Evolutionary conservation across 2,797 vertebrate genomes (phyloP).

Genomic region (Myripristis jacobus): DNA sequence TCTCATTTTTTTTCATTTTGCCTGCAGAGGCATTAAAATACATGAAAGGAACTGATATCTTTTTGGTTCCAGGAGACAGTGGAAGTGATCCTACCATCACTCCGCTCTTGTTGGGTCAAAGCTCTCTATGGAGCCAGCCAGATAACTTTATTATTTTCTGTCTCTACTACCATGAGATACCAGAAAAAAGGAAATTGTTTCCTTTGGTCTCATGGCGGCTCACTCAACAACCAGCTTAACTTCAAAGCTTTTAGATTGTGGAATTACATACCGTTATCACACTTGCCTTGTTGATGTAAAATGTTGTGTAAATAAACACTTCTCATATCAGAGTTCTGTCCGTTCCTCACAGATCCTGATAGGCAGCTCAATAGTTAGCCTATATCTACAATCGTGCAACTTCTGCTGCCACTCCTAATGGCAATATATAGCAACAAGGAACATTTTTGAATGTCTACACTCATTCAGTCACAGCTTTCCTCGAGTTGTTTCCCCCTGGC

Average conservation of each 20-base stretch:
- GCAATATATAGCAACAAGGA: not conserved
- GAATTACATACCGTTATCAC: slow-evolving; percentile 45
- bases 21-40: slow-evolving; percentile 26
- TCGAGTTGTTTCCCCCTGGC: not conserved
- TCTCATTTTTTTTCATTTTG: slow-evolving; percentile 25
- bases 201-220: slow-evolving; percentile 42
- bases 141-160: slow-evolving; percentile 37
- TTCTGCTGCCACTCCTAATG: too few relatives aligned
- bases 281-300: slow-evolving; percentile 47
- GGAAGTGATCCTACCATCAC: slow-evolving; percentile 21
- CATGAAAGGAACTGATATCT: slow-evolving; percentile 37
- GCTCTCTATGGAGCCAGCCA: slow-evolving; percentile 23
- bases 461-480: not conserved
- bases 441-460: not conserved
- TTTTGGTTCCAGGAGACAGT: slow-evolving; percentile 13
- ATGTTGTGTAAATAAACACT: slow-evolving; percentile 45
- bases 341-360: too few relatives aligned
- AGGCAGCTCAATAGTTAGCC: too few relatives aligned
- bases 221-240: slow-evolving; percentile 38
- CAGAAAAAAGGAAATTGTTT: slow-evolving; percentile 34
- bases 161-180: slow-evolving; percentile 36
- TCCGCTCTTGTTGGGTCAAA: not conserved
- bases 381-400: too few relatives aligned
- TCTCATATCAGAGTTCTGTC: too few relatives aligned
- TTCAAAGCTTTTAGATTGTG: slow-evolving; percentile 47